A percentile compares a stretch with the other conserved stretches of the same genome.
phyloP scores from a whole-genome alignment of 1,140 invertebrate species.

The Drosophila pectinifera region DNA sequence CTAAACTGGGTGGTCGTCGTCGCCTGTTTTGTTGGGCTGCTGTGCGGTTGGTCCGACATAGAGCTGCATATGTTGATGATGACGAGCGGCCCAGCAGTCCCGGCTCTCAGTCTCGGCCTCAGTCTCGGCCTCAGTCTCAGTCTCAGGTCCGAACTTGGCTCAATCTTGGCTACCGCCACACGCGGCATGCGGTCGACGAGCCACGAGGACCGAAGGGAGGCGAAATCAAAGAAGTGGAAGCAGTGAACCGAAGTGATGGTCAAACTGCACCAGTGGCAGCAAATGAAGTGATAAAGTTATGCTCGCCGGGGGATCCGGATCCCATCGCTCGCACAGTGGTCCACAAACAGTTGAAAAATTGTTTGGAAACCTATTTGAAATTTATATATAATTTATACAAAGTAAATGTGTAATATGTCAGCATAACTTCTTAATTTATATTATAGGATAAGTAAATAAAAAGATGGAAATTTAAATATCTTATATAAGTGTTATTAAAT shows the following conservation, averaged over 20 bases:
- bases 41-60: slow-evolving; percentile 78
- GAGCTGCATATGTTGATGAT: slow-evolving; percentile 76
- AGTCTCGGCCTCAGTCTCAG: slow-evolving; percentile 2
- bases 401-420: background rate
- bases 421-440: background rate
- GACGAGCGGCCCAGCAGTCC: slow-evolving; percentile 44
- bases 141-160: slow-evolving; percentile 36
- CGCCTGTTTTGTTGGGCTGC: slow-evolving; percentile 76
- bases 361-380: background rate
- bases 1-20: slow-evolving; percentile 56
- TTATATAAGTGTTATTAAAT: background rate
- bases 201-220: slow-evolving; percentile 22
- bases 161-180: slow-evolving; percentile 70
- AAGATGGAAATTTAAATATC: background rate
- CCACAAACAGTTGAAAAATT: background rate
- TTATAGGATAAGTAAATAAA: background rate
- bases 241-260: slow-evolving; percentile 71
- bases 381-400: no score
- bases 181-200: slow-evolving; percentile 73
- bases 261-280: slow-evolving; percentile 72
- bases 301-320: slow-evolving; percentile 70
- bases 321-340: slow-evolving; percentile 36
- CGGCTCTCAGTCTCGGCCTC: slow-evolving; percentile 4
- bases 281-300: slow-evolving; percentile 83
- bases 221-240: slow-evolving; percentile 66